Conservation (phyloP, 2,113 vertebrate genomes). For the Leucopsar rothschildi region DNA sequence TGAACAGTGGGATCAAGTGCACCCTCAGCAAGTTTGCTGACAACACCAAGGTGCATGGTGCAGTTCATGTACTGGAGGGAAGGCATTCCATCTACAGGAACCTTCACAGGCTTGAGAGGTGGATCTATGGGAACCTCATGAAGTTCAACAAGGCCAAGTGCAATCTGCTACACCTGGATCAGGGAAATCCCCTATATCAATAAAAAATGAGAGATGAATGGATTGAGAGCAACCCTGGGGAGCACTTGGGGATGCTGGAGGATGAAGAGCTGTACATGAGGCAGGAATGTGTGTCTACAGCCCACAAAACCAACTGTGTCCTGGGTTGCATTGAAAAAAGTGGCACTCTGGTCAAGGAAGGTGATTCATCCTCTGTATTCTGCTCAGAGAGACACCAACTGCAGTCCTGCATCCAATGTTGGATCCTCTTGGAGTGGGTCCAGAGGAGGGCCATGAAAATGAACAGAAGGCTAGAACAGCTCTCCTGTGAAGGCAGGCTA, state of each 20-base stretch:
- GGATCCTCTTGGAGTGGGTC: background rate
- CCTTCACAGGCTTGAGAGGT: background rate
- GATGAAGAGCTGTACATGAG: background rate
- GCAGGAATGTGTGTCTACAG: background rate
- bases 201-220: background rate
- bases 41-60: background rate
- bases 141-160: background rate
- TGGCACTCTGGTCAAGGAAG: background rate
- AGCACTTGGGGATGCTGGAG: background rate
- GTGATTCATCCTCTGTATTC: accelerated
- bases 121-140: background rate
- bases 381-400: background rate
- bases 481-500: background rate
- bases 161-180: background rate
- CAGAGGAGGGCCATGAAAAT: background rate
- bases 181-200: background rate
- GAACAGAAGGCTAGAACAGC: background rate
- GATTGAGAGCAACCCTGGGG: background rate
- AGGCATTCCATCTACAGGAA: background rate
- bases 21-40: background rate
- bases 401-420: background rate
- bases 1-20: background rate
- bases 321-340: background rate
- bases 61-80: background rate
- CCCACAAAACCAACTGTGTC: background rate